Conservation (phyloP, 2,797 vertebrate genomes). For the Oceanodroma leucorhoa region DNA sequence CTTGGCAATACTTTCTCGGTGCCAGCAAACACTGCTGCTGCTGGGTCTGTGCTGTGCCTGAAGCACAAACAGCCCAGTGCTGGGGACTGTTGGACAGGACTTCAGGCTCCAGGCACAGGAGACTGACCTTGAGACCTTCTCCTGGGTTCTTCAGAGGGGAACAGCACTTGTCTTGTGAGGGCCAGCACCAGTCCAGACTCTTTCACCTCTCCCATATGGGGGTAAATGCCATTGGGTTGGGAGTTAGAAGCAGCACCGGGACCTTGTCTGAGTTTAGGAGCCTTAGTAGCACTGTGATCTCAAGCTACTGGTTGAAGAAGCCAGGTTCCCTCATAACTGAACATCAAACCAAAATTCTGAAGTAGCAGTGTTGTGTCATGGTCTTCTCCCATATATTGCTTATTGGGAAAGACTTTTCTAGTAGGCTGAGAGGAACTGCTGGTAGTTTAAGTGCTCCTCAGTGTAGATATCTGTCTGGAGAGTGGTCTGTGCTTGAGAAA, state of each 20-base stretch:
- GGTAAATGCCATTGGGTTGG: fast-evolving
- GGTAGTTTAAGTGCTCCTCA: neutral
- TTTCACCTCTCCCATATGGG: neutral
- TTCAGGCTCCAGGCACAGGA: neutral
- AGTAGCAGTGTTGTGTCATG: neutral
- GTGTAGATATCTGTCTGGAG: neutral
- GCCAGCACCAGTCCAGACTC: neutral
- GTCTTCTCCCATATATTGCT: neutral
- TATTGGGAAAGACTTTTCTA: neutral
- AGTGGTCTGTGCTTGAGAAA: neutral
- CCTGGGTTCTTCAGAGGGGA: neutral
- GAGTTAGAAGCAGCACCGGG: neutral
- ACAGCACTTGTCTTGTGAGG: neutral
- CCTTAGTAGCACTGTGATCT: neutral
- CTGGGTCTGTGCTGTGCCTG: neutral
- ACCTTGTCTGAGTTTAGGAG: neutral
- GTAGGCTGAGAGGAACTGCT: neutral
- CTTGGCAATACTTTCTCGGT: neutral
- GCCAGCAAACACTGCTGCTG: neutral
- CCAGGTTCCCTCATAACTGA: neutral
- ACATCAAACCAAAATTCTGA: neutral
- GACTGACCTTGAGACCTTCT: neutral
- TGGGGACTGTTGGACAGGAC: neutral
- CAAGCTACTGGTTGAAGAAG: neutral
- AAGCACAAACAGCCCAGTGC: neutral